phyloP scores from a whole-genome alignment of 2,888 invertebrate genomes.

The Phalera bucephala region DNA sequence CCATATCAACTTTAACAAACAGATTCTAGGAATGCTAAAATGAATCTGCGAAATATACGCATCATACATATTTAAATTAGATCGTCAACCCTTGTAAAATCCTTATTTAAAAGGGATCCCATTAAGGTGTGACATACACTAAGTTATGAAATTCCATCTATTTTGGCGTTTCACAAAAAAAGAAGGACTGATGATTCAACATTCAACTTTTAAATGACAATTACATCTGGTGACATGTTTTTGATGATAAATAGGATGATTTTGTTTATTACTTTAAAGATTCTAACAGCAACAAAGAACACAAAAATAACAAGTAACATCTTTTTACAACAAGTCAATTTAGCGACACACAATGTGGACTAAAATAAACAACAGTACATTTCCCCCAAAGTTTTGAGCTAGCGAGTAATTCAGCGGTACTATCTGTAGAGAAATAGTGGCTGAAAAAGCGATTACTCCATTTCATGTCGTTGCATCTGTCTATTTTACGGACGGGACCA shows the following conservation, averaged over 20 bases:
- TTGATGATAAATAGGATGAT: too few species aligned
- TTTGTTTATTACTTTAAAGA: too few species aligned
- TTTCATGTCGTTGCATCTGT: constrained; percentile 20
- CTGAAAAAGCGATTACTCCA: constrained; percentile 24
- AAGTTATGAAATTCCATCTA: background rate
- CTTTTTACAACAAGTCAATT: background rate
- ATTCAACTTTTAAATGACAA: too few species aligned
- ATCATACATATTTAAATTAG: constrained; percentile 2
- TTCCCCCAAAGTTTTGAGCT: too few species aligned
- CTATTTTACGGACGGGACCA: too few species aligned
- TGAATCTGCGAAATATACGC: constrained; percentile 5
- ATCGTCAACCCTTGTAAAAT: background rate
- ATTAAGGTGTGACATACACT: background rate
- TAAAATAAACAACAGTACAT: background rate
- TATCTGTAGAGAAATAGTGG: background rate
- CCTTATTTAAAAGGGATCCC: background rate
- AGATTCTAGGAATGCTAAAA: constrained; percentile 6
- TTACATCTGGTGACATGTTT: too few species aligned
- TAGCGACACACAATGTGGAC: background rate
- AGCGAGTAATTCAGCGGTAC: too few species aligned
- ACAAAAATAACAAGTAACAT: background rate
- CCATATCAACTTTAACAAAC: constrained; percentile 13
- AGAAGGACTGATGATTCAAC: too few species aligned
- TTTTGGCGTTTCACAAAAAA: too few species aligned
- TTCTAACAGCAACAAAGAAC: too few species aligned